Conservation (phyloP, 2,888 invertebrate species). For the Drosophila multiciliata region DNA sequence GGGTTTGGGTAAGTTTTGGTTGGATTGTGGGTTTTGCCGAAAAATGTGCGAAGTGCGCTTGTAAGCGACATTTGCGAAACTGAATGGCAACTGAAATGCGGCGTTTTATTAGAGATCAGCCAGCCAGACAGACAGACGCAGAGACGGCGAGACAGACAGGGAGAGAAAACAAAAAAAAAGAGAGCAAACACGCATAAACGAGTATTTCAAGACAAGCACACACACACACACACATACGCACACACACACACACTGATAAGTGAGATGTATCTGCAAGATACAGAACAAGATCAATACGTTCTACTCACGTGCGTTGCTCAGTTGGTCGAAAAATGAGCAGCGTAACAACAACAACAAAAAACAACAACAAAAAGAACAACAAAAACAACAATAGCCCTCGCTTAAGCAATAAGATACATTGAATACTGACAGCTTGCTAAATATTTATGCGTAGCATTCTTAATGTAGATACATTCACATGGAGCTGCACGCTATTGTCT, state of each 20-base stretch:
- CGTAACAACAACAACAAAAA: constrained; percentile 29
- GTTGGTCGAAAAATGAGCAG: constrained; percentile 31
- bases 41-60: constrained; percentile 81
- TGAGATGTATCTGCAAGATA: constrained; percentile 77
- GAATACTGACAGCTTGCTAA: constrained; percentile 58
- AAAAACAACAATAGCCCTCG: constrained; percentile 13
- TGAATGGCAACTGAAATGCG: constrained; percentile 82
- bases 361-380: constrained; percentile 15
- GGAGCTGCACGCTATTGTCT: constrained; percentile 59
- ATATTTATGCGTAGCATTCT: constrained; percentile 68
- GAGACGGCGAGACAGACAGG: constrained; percentile 32
- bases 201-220: constrained; percentile 62
- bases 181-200: constrained; percentile 64
- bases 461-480: constrained; percentile 55
- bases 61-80: constrained; percentile 83
- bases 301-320: constrained; percentile 72
- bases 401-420: constrained; percentile 48
- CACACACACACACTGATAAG: constrained; percentile 22
- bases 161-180: constrained; percentile 23
- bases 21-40: constrained; percentile 48
- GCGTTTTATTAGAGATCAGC: constrained; percentile 81
- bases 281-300: constrained; percentile 77
- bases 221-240: constrained; percentile 22
- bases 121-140: constrained; percentile 25
- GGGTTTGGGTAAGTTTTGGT: constrained; percentile 35